Evolutionary conservation across 2,797 vertebrate genomes (phyloP).

Genomic region (Pseudocheirus occidentalis): DNA sequence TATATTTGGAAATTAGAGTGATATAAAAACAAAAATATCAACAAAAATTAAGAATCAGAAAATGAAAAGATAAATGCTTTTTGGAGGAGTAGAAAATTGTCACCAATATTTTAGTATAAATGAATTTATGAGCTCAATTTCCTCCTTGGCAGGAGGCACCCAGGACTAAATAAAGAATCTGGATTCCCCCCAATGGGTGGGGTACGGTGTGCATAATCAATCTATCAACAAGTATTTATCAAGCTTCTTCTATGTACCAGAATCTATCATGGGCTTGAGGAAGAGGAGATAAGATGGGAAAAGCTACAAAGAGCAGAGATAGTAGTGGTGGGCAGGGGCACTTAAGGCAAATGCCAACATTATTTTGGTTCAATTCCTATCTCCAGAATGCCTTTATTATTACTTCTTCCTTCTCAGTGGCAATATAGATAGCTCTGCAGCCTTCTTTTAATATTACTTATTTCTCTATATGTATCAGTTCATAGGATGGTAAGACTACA

Average conservation of each 20-base stretch:
- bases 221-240: not conserved
- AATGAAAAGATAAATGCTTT: not conserved
- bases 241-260: not conserved
- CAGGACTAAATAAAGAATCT: not conserved
- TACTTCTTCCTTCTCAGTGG: not conserved
- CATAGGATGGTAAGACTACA: not conserved
- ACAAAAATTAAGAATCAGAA: not conserved
- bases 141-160: not conserved
- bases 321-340: not conserved
- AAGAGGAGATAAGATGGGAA: too few relatives aligned
- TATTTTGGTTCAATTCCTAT: not conserved
- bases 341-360: not conserved
- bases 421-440: not conserved
- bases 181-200: not conserved
- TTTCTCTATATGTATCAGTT: not conserved
- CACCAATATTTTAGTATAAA: not conserved
- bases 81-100: not conserved
- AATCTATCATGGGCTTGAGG: not conserved
- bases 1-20: not conserved
- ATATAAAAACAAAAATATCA: not conserved
- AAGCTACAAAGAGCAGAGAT: not conserved
- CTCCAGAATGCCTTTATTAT: not conserved
- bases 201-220: not conserved
- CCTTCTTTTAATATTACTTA: not conserved
- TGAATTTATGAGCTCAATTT: not conserved